These are phyloP conservation scores for Theonella swinhoei DNA, from an alignment of 37 sponge, comb jelly and placozoan genomes.

Conservation along the genomic window DNA sequence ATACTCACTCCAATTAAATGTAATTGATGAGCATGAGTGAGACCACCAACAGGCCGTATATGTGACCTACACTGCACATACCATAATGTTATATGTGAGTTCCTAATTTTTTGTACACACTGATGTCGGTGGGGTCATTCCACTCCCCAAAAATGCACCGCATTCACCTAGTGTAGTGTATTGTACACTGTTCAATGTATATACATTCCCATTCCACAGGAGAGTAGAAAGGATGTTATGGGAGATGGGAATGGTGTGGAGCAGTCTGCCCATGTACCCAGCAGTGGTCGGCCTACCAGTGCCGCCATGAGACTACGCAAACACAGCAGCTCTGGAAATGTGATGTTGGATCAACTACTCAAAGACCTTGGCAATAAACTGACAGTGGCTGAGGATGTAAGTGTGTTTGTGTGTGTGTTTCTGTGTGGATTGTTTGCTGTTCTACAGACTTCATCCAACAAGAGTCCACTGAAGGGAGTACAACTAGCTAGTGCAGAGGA, in stretches of 20 bases:
- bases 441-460: background rate
- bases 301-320: background rate
- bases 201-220: background rate
- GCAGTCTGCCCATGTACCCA: too few species aligned
- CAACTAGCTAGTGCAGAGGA: slow-evolving; percentile 55
- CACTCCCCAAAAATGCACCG: background rate
- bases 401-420: background rate
- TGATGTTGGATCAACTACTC: slow-evolving; percentile 65
- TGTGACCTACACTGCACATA: too few species aligned
- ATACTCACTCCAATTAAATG: too few species aligned
- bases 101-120: too few species aligned
- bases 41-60: too few species aligned
- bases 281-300: background rate
- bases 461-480: slow-evolving; percentile 63
- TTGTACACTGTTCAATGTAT: background rate
- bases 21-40: too few species aligned
- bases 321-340: slow-evolving; percentile 42
- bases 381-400: slow-evolving; percentile 46
- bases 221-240: too few species aligned
- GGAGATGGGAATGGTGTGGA: too few species aligned
- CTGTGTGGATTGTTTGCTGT: background rate
- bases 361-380: slow-evolving; percentile 53
- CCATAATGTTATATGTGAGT: background rate
- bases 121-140: background rate
- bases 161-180: too few species aligned